A percentile compares a stretch with the other conserved stretches of the same genome.
These are phyloP conservation scores for Cetoscarus ocellatus DNA, from an alignment of 2,797 vertebrate species.

Conservation along the genomic window DNA sequence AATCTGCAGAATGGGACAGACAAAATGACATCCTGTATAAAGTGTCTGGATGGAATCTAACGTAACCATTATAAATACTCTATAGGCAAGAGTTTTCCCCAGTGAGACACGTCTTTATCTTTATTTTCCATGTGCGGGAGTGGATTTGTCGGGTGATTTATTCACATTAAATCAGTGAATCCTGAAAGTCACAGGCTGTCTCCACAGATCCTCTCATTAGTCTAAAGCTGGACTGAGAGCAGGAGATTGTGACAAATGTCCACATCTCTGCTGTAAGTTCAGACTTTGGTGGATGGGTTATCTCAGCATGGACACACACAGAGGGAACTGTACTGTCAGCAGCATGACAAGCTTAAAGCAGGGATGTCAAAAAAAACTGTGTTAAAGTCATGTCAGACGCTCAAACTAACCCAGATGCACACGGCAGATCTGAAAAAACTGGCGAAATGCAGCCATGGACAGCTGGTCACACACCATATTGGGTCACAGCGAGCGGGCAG, in stretches of 20 bases:
- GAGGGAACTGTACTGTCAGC: slow-evolving; percentile 22
- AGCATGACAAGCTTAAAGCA: slow-evolving; percentile 12
- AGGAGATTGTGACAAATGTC: slow-evolving; percentile 58
- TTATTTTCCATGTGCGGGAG: slow-evolving; percentile 31
- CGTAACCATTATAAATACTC: slow-evolving; percentile 1
- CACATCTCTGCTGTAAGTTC: slow-evolving; percentile 26
- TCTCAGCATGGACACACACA: slow-evolving; percentile 27
- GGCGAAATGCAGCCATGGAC: slow-evolving; percentile 62
- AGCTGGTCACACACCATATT: slow-evolving; percentile 71
- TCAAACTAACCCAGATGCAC: slow-evolving; percentile 18
- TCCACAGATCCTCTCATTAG: slow-evolving; percentile 64
- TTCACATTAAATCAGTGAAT: slow-evolving; percentile 52
- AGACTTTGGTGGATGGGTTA: slow-evolving; percentile 30
- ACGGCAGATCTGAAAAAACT: slow-evolving; percentile 41
- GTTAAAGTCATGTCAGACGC: slow-evolving; percentile 32
- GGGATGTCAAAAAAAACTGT: slow-evolving; percentile 34
- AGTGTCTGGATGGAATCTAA: slow-evolving; percentile 19
- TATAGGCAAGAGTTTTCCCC: background rate
- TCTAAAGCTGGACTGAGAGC: slow-evolving; percentile 50
- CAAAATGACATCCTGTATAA: slow-evolving; percentile 1
- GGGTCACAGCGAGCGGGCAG: slow-evolving; percentile 65
- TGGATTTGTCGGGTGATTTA: slow-evolving; percentile 41
- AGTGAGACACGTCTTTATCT: slow-evolving; percentile 2
- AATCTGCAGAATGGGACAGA: background rate
- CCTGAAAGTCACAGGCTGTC: slow-evolving; percentile 62